Conservation (phyloP, 2,888 invertebrate species). For the Tigriopus californicus region DNA sequence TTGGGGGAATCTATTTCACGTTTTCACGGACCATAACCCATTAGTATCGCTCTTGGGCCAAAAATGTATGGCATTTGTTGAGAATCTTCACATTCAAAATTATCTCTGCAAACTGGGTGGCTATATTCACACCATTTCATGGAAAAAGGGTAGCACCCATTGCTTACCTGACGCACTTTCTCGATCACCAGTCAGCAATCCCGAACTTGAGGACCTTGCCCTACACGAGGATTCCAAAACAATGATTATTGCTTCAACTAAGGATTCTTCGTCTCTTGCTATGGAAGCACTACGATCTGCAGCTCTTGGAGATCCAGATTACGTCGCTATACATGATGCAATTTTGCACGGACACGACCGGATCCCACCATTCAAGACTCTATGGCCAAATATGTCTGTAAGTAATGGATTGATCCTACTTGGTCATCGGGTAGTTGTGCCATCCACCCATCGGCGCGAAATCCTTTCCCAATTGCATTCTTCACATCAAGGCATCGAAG, state of each 20-base stretch:
- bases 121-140: conserved; percentile 3
- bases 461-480: conserved; percentile 16
- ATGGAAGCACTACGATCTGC: too few relatives aligned
- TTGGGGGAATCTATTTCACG: conserved; percentile 2
- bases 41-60: conserved; percentile 10
- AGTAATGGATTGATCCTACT: conserved; percentile 17
- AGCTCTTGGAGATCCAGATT: too few relatives aligned
- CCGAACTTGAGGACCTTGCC: not conserved
- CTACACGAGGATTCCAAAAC: too few relatives aligned
- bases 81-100: conserved; percentile 13
- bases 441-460: not conserved
- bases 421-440: conserved; percentile 16
- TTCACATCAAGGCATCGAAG: conserved; percentile 17
- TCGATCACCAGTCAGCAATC: conserved; percentile 8
- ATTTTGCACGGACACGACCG: not conserved
- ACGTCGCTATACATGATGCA: too few relatives aligned
- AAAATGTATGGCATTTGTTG: conserved; percentile 9
- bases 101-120: conserved; percentile 7
- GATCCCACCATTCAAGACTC: conserved; percentile 3
- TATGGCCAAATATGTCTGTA: conserved; percentile 12
- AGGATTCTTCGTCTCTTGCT: too few relatives aligned
- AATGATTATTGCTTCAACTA: too few relatives aligned
- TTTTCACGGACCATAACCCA: conserved; percentile 7
- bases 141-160: conserved; percentile 6
- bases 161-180: conserved; percentile 3